A percentile compares a stretch with the other conserved stretches of the same genome.
phyloP scores from a whole-genome alignment of 2,797 vertebrate genomes.

The Buceros bicornis region DNA sequence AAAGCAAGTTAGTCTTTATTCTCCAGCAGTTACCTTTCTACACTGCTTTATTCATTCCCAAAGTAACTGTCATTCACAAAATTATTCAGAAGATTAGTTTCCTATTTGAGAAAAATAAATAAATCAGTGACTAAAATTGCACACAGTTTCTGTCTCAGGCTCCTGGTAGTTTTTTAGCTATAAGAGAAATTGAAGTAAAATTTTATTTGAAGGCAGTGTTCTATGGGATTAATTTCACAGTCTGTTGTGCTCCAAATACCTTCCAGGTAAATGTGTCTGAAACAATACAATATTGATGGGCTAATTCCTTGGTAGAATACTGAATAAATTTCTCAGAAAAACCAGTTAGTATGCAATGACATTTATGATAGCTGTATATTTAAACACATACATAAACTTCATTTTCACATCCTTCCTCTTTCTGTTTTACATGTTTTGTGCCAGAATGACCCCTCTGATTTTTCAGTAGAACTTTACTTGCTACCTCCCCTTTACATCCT shows the following conservation, averaged over 20 bases:
- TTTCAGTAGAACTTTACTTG: neutral
- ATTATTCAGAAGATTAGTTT: neutral
- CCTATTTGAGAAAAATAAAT: neutral
- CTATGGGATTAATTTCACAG: neutral
- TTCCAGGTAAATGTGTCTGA: neutral
- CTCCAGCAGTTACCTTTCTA: neutral
- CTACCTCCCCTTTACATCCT: neutral
- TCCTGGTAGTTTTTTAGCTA: neutral
- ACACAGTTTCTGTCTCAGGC: neutral
- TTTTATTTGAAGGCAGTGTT: neutral
- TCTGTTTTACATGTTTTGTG: neutral
- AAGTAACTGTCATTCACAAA: neutral
- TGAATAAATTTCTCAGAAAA: neutral
- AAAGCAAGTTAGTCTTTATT: neutral
- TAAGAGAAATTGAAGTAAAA: neutral
- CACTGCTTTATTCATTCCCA: neutral
- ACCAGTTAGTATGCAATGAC: neutral
- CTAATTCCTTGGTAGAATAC: neutral
- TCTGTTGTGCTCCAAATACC: neutral
- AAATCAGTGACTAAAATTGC: neutral
- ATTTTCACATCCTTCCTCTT: neutral
- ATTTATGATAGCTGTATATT: neutral
- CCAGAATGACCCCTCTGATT: neutral
- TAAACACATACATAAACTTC: neutral
- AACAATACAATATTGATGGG: neutral